Base-by-base conservation (phyloP, 23 tunicate species). In the Ascidia mentula region DNA sequence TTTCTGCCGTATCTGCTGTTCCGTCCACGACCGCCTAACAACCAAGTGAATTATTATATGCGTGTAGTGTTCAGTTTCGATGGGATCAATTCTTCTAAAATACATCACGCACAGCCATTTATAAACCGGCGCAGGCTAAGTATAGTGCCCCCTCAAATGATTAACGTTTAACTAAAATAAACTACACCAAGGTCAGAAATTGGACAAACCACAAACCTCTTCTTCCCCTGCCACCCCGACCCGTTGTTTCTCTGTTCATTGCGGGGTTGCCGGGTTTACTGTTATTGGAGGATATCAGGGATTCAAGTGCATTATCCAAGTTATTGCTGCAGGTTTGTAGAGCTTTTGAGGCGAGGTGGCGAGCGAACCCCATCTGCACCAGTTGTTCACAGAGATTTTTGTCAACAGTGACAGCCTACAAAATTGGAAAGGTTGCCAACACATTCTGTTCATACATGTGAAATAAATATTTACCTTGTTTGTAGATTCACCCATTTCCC, bases 291-390 rank as follows among this genome's bases (percentile, higher is more conserved):
- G 38, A 34, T 6, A 69, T 31, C 28, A 89, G 36, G 40, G 31
- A 18, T 13, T 90, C 89, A 45, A 90, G 24, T 8, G 96, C 86
- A 32, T 34, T 15, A 34, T 87, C 89, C 26, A 92, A 59, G 46
- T 88, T 87, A 53, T 92, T 92, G 74, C 84, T 76, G 60, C 40
- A 39, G 26, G 76, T 40, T 24, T 46, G 92, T 79, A 87, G 39
- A 1, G 84, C 83, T 0, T 38, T 40, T 32, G 59, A 72, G 0
- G 86, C 92, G 36, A 22, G 78, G 0, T 78, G 42, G 31, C 78
- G 78, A 6, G 69, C 22, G 60, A 92, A 92, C 6, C 98, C 92
- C 98, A 92, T 92, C 75, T 87, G 85, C 9, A 79, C 79, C 32
- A 92, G 37, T 38, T 87, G 74, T 4, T 75, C 75, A 40, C 82